Conservation (phyloP, 2,113 vertebrate genomes). For the Oriolus oriolus region DNA sequence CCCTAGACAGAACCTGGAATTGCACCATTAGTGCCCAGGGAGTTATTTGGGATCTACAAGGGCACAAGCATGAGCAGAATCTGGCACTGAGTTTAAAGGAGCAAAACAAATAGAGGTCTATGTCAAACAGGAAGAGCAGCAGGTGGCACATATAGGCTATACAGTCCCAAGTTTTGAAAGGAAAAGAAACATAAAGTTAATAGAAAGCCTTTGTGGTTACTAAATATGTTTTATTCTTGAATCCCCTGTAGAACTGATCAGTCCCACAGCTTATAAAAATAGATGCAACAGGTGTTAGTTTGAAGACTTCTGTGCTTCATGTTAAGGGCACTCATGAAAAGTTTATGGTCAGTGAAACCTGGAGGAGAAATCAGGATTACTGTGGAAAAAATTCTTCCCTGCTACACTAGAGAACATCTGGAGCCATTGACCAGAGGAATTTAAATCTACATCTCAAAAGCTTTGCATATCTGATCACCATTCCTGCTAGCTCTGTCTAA, state of each 20-base stretch:
- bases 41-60: neutral
- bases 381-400: neutral
- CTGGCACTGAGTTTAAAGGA: neutral
- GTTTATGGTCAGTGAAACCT: neutral
- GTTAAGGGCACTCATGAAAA: neutral
- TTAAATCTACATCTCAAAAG: constrained; percentile 2
- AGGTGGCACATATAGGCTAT: neutral
- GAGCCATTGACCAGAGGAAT: neutral
- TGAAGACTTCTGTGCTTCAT: neutral
- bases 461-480: neutral
- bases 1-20: neutral
- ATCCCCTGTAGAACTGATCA: neutral
- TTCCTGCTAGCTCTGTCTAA: neutral
- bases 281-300: constrained; percentile 16
- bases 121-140: neutral
- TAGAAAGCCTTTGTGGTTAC: neutral
- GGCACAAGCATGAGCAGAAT: neutral
- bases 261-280: neutral
- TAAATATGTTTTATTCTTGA: neutral
- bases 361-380: neutral
- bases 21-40: neutral
- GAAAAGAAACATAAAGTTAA: constrained; percentile 9
- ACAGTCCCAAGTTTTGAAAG: neutral
- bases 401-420: neutral
- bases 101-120: neutral